These are phyloP conservation scores for Percopsis transmontana DNA, from an alignment of 2,113 vertebrate species.

Conservation along the genomic window DNA sequence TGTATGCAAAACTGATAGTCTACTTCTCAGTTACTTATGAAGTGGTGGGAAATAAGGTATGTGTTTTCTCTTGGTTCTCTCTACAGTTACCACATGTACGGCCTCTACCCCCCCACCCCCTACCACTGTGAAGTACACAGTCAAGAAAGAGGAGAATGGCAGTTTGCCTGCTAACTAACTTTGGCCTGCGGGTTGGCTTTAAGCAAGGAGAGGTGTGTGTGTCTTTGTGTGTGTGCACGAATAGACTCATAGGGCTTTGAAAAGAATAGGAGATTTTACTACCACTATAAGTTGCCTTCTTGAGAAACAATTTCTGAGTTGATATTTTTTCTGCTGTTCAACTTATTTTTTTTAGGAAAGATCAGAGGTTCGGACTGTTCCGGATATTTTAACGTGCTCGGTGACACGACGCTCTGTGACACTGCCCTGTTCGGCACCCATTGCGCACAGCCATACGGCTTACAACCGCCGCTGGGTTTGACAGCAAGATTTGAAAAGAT, in stretches of 20 bases:
- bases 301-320: not conserved
- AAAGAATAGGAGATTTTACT: not conserved
- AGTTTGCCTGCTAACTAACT: conserved; percentile 83
- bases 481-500: too few relatives aligned
- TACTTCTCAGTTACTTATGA: conserved; percentile 81
- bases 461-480: too few relatives aligned
- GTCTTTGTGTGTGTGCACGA: too few relatives aligned
- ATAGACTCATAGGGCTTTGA: too few relatives aligned
- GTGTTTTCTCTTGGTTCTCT: conserved; percentile 62
- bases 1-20: conserved; percentile 82
- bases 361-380: too few relatives aligned
- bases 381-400: too few relatives aligned
- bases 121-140: conserved; percentile 76
- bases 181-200: conserved; percentile 86
- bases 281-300: not conserved
- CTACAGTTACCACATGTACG: conserved; percentile 77
- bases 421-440: too few relatives aligned
- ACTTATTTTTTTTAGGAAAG: too few relatives aligned
- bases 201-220: conserved; percentile 44
- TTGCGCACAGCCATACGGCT: too few relatives aligned
- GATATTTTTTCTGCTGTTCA: conserved; percentile 29
- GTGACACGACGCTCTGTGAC: too few relatives aligned
- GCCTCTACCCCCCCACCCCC: conserved; percentile 69
- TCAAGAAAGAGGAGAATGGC: conserved; percentile 66
- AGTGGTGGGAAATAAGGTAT: conserved; percentile 72